A percentile compares a stretch with the other conserved stretches of the same genome.
Evolutionary conservation across 2,797 vertebrate species (phyloP).

Genomic region (Falco cherrug): DNA sequence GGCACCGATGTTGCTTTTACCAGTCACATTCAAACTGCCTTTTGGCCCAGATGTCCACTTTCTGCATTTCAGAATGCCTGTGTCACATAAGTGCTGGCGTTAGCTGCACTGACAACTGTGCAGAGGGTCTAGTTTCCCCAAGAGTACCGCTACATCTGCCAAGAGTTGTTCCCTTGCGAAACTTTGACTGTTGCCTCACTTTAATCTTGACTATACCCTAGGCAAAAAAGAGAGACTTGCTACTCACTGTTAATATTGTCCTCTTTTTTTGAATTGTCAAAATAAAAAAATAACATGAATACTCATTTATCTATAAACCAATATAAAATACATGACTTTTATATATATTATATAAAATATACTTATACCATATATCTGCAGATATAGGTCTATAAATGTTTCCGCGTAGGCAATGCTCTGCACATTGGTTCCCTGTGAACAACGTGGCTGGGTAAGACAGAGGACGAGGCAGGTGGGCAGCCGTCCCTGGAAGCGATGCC

Average conservation of each 20-base stretch:
- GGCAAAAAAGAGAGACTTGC: neutral
- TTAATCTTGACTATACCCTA: neutral
- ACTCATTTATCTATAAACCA: neutral
- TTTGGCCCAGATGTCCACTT: slow-evolving; percentile 75
- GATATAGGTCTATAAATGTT: neutral
- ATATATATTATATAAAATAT: rapidly evolving
- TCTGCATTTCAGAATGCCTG: slow-evolving; percentile 80
- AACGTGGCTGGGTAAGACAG: neutral
- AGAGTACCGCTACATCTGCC: slow-evolving; percentile 34
- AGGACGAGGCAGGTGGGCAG: slow-evolving; percentile 40
- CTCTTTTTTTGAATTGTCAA: neutral
- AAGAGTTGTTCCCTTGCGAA: slow-evolving; percentile 50
- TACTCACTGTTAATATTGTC: neutral
- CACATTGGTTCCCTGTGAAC: neutral
- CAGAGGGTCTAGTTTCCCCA: slow-evolving; percentile 12
- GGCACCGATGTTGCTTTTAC: slow-evolving; percentile 76
- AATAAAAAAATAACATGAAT: neutral
- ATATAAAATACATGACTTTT: neutral
- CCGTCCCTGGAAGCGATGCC: slow-evolving; percentile 64
- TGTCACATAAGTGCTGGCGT: slow-evolving; percentile 76
- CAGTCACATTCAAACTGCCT: slow-evolving; percentile 75
- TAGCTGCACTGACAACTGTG: slow-evolving; percentile 77
- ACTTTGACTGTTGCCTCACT: neutral
- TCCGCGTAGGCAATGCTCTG: neutral
- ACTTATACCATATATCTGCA: rapidly evolving